Evolutionary conservation across 2,113 vertebrate species (phyloP), one percentile per base, ranked within the genome.

Genomic region (Mustela nigripes): DNA sequence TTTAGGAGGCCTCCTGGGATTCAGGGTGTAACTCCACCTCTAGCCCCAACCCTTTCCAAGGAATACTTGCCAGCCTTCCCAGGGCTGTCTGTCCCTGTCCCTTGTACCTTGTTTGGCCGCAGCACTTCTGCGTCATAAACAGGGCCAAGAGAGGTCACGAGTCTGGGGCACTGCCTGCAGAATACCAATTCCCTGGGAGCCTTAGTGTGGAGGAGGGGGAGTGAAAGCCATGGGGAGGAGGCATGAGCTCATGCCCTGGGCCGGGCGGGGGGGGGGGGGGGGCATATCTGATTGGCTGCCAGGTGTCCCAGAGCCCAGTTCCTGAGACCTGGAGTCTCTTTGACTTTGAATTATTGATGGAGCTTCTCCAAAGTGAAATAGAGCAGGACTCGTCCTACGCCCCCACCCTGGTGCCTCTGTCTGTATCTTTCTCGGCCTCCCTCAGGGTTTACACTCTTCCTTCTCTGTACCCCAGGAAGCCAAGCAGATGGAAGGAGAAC

Each of bases 321-420:
- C 92, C 90, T 15, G 81, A 95, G 94, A 92, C 92, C 58, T 48
- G 85, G 73, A 97, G 97, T 96, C 76, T 97, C 96, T 97, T 63
- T 95, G 94, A 93, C 91, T 97, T 97, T 98, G 85, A 95, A 98
- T 98, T 98, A 98, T 98, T 98, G 95, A 98, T 98, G 89, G 76
- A 60, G 56, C 73, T 78, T 96, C 94, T 98, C 97, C 94, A 96
- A 90, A 89, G 94, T 86, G 95, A 97, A 98, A 97, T 9, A 87
- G 93, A 97, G 92, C 88, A 87, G 95, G 84, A 83, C 67, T 56
- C 8, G 42, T 56, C 78, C 82, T 53, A 58, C 16, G 6, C 50
- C 83, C 63, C 87, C 15, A 7, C 10, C 14, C 62, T 48, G 2
- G 18, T 42, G n/a, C 80, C 58, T 85, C 78, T 50, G 50, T 81